These are phyloP conservation scores for Amphimallon solstitiale DNA, from an alignment of 2,888 invertebrate genomes.

Conservation along the genomic window DNA sequence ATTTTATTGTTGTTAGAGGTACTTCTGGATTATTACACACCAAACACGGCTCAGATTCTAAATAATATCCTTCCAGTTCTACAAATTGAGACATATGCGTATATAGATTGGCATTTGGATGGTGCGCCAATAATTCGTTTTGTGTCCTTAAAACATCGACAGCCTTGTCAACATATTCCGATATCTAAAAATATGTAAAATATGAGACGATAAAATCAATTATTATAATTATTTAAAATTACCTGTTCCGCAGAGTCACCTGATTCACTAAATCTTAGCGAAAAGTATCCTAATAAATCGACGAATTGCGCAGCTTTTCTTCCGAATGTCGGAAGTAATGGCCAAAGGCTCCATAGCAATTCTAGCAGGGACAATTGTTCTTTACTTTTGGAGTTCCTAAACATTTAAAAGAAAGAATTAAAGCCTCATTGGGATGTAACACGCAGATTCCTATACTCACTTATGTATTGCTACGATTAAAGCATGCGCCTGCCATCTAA, in stretches of 20 bases:
- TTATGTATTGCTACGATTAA: conserved; percentile 85
- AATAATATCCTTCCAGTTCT: conserved; percentile 94
- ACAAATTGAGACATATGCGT: conserved; percentile 93
- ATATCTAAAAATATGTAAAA: conserved; percentile 63
- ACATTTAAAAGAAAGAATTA: conserved; percentile 36
- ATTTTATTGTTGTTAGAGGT: conserved; percentile 88
- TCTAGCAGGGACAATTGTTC: conserved; percentile 85
- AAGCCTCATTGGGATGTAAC: neutral
- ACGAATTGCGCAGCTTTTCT: conserved; percentile 96
- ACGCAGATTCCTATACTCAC: conserved; percentile 61
- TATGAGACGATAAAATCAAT: neutral
- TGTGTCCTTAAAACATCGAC: conserved; percentile 88
- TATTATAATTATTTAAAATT: conserved; percentile 22
- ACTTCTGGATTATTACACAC: conserved; percentile 99
- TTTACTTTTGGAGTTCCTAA: conserved; percentile 76
- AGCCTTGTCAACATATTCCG: conserved; percentile 85
- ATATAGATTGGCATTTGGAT: conserved; percentile 94
- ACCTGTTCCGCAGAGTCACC: conserved; percentile 75
- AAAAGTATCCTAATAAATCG: conserved; percentile 94
- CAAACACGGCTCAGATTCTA: conserved; percentile 96
- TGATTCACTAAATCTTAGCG: conserved; percentile 84
- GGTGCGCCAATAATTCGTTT: conserved; percentile 87
- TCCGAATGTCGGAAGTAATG: conserved; percentile 88
- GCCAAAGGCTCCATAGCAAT: conserved; percentile 92
- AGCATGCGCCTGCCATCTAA: conserved; percentile 96